Conservation (phyloP, 64 coral and sea anemone genomes). For the Anthopleura sola region DNA sequence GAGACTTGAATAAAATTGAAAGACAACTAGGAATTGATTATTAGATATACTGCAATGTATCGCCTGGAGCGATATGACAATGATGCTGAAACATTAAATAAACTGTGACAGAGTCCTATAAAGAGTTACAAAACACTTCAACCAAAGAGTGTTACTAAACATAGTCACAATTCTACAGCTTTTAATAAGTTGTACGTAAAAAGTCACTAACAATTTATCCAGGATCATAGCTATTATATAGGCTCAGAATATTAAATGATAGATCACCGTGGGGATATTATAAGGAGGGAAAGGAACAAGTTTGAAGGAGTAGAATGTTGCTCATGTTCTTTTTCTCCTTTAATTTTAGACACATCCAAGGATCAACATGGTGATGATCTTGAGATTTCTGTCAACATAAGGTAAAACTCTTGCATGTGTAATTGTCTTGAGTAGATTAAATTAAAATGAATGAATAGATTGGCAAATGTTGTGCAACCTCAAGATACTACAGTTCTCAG, state of each 20-base stretch:
- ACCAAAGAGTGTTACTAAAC: background rate
- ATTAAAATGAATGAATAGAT: too few species aligned
- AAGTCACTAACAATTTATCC: conserved; percentile 2
- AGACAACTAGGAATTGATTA: background rate
- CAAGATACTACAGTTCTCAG: too few species aligned
- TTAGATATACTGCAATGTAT: background rate
- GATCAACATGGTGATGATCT: background rate
- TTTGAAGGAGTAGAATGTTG: background rate
- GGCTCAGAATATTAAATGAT: background rate
- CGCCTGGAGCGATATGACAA: conserved; percentile 23
- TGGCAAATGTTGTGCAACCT: too few species aligned
- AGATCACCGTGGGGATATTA: background rate
- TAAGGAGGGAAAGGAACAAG: background rate
- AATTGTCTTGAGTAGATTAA: too few species aligned
- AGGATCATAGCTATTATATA: background rate
- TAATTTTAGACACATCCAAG: background rate
- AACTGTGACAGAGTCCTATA: background rate
- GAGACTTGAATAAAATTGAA: background rate
- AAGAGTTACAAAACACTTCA: background rate
- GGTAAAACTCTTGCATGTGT: background rate
- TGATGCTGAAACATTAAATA: background rate
- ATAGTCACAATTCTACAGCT: background rate
- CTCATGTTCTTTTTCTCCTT: background rate
- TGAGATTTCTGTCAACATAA: background rate
- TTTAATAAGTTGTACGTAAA: background rate